Evolutionary conservation across 2,888 invertebrate species (phyloP).

Genomic region (Yponomeuta evonymella): DNA sequence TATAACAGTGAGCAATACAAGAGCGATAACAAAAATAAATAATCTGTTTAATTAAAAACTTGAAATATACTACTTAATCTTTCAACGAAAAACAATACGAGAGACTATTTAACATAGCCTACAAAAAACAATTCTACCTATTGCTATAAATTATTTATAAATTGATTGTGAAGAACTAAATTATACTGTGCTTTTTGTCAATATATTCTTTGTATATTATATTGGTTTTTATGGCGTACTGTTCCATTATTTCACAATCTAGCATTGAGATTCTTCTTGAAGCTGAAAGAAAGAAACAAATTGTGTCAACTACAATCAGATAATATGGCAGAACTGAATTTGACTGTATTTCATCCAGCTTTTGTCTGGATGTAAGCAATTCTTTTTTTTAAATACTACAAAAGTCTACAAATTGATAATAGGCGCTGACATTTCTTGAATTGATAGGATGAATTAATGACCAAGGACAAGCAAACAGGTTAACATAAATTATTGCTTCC

Average conservation of each 20-base stretch:
- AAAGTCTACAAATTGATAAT: too few species aligned
- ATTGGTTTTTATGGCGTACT: conserved; percentile 30
- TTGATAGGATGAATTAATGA: too few species aligned
- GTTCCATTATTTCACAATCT: conserved; percentile 42
- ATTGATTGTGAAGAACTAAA: neutral
- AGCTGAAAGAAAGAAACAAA: neutral
- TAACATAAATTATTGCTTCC: too few species aligned
- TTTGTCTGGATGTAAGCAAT: too few species aligned
- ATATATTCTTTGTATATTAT: neutral
- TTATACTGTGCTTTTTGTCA: neutral
- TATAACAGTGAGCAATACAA: neutral
- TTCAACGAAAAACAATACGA: neutral
- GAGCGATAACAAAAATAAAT: neutral
- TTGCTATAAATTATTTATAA: neutral
- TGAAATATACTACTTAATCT: neutral
- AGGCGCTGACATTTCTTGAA: too few species aligned
- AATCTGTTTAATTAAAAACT: neutral
- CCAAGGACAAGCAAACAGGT: too few species aligned
- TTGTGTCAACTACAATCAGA: too few species aligned
- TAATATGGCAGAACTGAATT: too few species aligned
- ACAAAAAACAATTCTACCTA: neutral
- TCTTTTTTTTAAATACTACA: too few species aligned
- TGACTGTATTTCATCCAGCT: too few species aligned
- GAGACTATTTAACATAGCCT: neutral
- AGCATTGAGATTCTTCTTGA: neutral